Conservation (phyloP, 2,888 invertebrate genomes). For the Lasius fuliginosus region DNA sequence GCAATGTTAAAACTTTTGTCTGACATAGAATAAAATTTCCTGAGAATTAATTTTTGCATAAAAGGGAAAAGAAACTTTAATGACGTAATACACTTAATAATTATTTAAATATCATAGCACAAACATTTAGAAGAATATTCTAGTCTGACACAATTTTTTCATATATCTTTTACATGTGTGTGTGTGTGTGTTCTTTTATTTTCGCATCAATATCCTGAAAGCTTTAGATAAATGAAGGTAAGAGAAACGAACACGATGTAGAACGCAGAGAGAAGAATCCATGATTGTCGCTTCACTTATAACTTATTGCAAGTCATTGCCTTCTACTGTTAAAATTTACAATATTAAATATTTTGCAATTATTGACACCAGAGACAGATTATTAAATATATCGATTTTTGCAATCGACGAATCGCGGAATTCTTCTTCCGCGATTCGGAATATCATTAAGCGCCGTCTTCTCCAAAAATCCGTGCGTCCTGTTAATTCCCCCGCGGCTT, state of each 20-base stretch:
- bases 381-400: constrained; percentile 17
- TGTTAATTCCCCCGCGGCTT: background rate
- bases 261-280: background rate
- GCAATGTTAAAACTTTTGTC: background rate
- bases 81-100: background rate
- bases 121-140: background rate
- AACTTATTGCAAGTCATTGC: background rate
- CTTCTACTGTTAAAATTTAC: background rate
- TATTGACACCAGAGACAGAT: background rate
- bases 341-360: background rate
- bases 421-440: background rate
- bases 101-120: background rate
- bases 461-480: constrained; percentile 3
- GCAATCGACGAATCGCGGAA: background rate
- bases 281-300: background rate
- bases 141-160: background rate
- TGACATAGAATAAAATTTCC: background rate
- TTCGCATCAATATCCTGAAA: background rate
- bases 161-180: background rate
- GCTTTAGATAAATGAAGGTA: background rate
- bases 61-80: no score
- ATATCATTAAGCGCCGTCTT: background rate
- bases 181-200: background rate
- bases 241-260: background rate
- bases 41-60: no score